A percentile compares a stretch with the other conserved stretches of the same genome.
Conservation (phyloP, 2,113 vertebrate genomes). For the Pseudolaguvia tuberculata region DNA sequence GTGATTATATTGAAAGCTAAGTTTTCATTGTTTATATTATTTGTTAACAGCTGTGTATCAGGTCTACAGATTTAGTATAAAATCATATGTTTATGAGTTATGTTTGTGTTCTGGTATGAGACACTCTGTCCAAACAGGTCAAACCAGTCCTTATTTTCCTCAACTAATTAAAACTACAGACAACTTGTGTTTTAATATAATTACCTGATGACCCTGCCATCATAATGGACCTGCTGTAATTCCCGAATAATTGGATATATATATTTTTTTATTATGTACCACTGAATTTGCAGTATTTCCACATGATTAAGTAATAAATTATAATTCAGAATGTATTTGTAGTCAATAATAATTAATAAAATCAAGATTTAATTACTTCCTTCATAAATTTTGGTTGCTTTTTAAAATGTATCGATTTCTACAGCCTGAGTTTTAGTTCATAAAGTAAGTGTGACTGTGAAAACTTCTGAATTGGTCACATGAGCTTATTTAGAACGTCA, state of each 20-base stretch:
- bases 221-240: not conserved
- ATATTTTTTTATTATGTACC: too few relatives aligned
- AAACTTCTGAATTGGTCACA: too few relatives aligned
- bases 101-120: conserved; percentile 9
- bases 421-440: too few relatives aligned
- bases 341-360: not conserved
- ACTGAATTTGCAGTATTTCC: not conserved
- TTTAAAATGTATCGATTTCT: not conserved
- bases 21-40: not conserved
- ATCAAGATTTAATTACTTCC: not conserved
- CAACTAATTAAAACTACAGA: not conserved
- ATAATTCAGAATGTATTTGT: not conserved
- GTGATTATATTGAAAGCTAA: not conserved
- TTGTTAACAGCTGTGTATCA: too few relatives aligned
- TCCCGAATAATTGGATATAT: not conserved
- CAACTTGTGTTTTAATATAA: not conserved
- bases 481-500: not conserved
- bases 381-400: not conserved
- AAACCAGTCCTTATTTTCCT: conserved; percentile 15
- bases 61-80: too few relatives aligned
- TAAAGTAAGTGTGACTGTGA: too few relatives aligned
- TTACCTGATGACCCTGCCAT: not conserved
- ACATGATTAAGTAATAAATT: not conserved
- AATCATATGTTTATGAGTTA: too few relatives aligned
- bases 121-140: conserved; percentile 2